Base-by-base conservation (phyloP, 92 coral and sea anemone species). In the Porites rus region DNA sequence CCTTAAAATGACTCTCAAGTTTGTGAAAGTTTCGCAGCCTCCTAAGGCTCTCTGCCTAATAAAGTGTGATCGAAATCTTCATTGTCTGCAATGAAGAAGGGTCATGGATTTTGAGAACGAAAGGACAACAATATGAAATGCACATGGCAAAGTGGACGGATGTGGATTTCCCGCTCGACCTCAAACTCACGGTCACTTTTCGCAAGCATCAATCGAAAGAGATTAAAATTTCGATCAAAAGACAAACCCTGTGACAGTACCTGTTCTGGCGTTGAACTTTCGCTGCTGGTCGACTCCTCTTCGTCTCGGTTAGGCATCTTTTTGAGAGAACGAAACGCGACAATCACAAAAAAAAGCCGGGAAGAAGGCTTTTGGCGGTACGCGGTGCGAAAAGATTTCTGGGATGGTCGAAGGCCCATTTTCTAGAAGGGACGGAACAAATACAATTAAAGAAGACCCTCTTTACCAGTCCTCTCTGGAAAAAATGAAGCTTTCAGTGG, bases 201-300 rank as follows among this genome's bases (percentile, higher is more conserved):
- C 51, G 77, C 58, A 17, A 63, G 56, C 13, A 17, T 24, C n/a
- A 68, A 11, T 17, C 13, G 50, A 52, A 14, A 18, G 53, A 8
- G 76, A 1, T 51, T 6, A 2, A 85, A 76, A 6, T 7, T 22
- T 19, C 31, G 18, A 1, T 73, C 43, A 58, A 67, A 9, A 54
- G 54, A 56, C 61, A 64, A 46, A 54, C 19, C 43, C 18, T 25
- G 10, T n/a, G 64, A 51, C 50, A 67, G 62, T 91, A 94, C 98
- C 98, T 83, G 92, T n/a, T 92, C 98, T 81, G 94, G 91, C 16
- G 93, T 80, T 8, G 98, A 92, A 84, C 98, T 94, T 85, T 88
- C 98, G 77, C 96, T 94, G 18, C 94, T 88, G 14, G 98, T 87
- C 60, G 98, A 94, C 1, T 72, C 86, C 60, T 81, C 88, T 10